Evolutionary conservation across 2,113 vertebrate genomes (phyloP), one percentile per base, ranked within the genome.

Genomic region (Tetrao urogallus): DNA sequence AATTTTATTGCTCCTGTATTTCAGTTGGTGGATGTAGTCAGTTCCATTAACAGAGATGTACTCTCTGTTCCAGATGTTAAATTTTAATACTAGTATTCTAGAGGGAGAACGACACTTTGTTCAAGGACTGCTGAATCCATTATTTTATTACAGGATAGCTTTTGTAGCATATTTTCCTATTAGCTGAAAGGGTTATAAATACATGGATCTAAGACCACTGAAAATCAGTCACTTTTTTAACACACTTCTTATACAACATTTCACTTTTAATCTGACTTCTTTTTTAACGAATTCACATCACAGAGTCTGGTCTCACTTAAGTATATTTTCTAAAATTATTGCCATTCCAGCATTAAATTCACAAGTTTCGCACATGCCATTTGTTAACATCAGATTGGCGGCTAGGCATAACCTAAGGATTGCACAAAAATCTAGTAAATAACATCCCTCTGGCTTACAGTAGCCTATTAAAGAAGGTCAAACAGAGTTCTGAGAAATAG

Each of bases 271-370:
- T 92, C 72, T 89, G 60, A 74, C 25, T 78, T 82, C 10, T 57
- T 89, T 92, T 91, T 89, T 56, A 83, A 94, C 80, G 12, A 88
- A 58, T 88, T 95, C 60, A 77, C 50, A 82, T 66, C 2, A 8
- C 42, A 2, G 1, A 82, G 16, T 63, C 54, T 32, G 50, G 76
- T 94, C 86, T 72, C 19, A 80, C 70, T 70, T 91, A 56, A 70
- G 25, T 48, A 27, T 74, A 20, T 87, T 93, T 92, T 93, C 72
- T 86, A 91, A 83, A 91, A 83, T 40, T 88, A 47, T 42, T 92
- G 24, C n/a, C 5, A 47, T 93, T 95, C 74, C 65, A 81, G 43
- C 52, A 78, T 82, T 82, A 76, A 77, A 72, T 91, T 86, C 11
- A 64, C 1, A 74, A 79, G 32, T 86, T 94, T 92, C 61, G 36